Base-by-base conservation (phyloP, 2,113 vertebrate species). In the Leptosomus discolor region DNA sequence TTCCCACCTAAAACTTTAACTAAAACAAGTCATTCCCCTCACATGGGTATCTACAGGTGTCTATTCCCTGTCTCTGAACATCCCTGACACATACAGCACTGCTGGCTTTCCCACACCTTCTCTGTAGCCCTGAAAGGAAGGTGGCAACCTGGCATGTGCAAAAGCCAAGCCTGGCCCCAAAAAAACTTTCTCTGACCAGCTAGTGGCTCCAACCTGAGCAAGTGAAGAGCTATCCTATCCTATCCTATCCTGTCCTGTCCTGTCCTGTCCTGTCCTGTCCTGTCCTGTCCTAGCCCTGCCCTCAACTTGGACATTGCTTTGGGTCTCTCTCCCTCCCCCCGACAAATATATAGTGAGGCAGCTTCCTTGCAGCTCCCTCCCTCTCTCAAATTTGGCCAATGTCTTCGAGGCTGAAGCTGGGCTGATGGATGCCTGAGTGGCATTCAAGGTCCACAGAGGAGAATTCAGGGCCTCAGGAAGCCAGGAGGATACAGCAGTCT, bases 281-380 rank as follows among this genome's bases (percentile, higher is more conserved):
- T 53, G 24, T 19, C 45, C 46, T 51, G 29, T 50, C 20, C 70
- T 54, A 13, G 69, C 26, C 51, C 64, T 46, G 29, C 39, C 69
- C 37, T 73, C 79, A 74, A 20, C 19, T 9, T 14, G 7, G 29
- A 11, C 17, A 27, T 16, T 9, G 23, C 34, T 88, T 65, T 57
- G 14, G 12, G 48, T 37, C 46, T 70, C 9, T 57, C 21, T 69
- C 23, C 39, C 6, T 48, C 46, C 24, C n/a, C 8, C 32, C 69
- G 67, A n/a, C 43, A 58, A 70, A 78, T 7, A 71, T 0, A 41
- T 0, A 23, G 6, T 3, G 12, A 86, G 68, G 71, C 2, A 2
- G 32, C 22, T 54, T 83, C 50, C 15, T 75, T 37, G 58, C 60
- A 63, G 64, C 12, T 81, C 51, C 50, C 19, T 43, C n/a, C 24